Evolutionary conservation across 2,797 vertebrate genomes (phyloP), one percentile per base, ranked within the genome.

Genomic region (Thaleichthys pacificus): DNA sequence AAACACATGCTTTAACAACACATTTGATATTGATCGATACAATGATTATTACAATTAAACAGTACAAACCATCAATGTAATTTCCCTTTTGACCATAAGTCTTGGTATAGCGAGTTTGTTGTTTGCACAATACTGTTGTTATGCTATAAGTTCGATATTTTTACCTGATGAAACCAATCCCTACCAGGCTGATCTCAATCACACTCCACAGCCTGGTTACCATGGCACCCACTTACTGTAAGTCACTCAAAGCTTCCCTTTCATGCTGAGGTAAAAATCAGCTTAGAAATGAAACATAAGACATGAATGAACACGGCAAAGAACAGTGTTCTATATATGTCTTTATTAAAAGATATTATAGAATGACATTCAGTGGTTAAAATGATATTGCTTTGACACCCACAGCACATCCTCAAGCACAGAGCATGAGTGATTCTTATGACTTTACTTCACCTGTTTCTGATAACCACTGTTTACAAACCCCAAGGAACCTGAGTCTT

Each of bases 341-440:
- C 80, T 91, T 91, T 91, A 91, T 84, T 91, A 89, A 89, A 89
- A 88, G 70, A 85, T 73, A 71, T 70, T 57, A 77, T 70, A 78
- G 74, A 64, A 5, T 71, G 71, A 85, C 84, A 85, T 87, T 89
- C 87, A 75, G 66, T 61, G 66, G 81, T 74, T 87, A 66, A 61
- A 80, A 81, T 73, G 68, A 82, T 88, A 86, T 88, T 83, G 81
- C 90, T 81, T 84, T 71, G 79, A 75, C 60, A 68, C 86, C 80
- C 81, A 86, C 84, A 85, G 83, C 84, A 84, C 85, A 76, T 75
- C 80, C 24, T 67, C 76, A 74, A 71, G 80, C 81, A 71, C 15
- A 14, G 54, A 35, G 47, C 71, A 61, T 73, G 70, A 70, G 71
- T 77, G 61, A 75, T 68, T 21, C 2, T 72, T 42, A 42, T 24